Base-by-base conservation (phyloP, 2,888 invertebrate genomes). In the Dicranocentrus wangi region DNA sequence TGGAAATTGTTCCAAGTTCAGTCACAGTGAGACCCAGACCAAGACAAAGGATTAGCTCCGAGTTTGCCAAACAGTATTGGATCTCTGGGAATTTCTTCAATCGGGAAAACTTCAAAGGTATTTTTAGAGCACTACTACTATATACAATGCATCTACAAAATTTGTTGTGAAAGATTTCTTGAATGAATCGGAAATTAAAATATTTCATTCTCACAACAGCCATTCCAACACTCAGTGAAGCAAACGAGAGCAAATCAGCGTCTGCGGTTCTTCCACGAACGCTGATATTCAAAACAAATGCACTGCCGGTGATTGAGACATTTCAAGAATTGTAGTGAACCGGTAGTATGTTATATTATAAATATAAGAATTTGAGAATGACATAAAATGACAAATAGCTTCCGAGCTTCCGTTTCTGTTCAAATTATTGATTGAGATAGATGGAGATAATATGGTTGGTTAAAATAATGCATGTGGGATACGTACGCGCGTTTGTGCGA, bases 71-170 rank as follows among this genome's bases (percentile, higher is more conserved):
- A 28, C 69, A 75, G 19, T 82, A 82, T 53, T 83, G 83, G 83
- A 79, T 77, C 25, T 77, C 82, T n/a, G 83, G 83, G 28, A 82
- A 79, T 53, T 82, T 80, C 53, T 83, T 82, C 43, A 77, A 72
- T 23, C 39, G 77, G 19, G 69, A 65, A 7, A 70, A 82, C 43
- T 80, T 70, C 23, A 60, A 60, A 82, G 83, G 83, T 83, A 51
- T 39, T 2, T 19, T 58, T 17, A 32, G n/a, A 7, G 27, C 10
- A 28, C 25, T n/a, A n/a, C 25, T n/a, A 47, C 25, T 15, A 7
- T 47, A 25, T 3, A 42, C 10, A 21, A 28, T 1, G 39, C 39
- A 39, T 13, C 39, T 39, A 13, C 39, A 39, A 39, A 39, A 13
- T 17, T 27, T 70, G n/a, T 10, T 53, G n/a, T 25, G 25, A 23